phyloP scores from a whole-genome alignment of 2,113 vertebrate species.

The Oenanthe oenanthe region DNA sequence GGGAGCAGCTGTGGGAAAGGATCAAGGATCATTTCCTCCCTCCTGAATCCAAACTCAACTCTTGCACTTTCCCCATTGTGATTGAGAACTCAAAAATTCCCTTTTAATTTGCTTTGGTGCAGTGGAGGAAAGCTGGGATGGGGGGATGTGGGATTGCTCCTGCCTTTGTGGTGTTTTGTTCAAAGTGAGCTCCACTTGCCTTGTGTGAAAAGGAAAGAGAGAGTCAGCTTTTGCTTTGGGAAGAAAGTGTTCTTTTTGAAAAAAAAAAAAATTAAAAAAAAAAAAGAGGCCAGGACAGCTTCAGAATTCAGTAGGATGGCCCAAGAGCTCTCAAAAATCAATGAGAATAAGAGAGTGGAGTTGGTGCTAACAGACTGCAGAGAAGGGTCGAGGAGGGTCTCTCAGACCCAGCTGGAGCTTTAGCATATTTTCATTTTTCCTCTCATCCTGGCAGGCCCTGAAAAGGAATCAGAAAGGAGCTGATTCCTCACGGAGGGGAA shows the following conservation, averaged over 20 bases:
- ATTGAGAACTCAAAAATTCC: background rate
- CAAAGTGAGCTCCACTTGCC: background rate
- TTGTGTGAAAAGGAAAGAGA: background rate
- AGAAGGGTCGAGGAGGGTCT: background rate
- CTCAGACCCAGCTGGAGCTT: background rate
- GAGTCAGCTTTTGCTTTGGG: background rate
- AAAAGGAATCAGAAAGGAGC: background rate
- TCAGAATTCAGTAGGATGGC: background rate
- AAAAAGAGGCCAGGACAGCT: background rate
- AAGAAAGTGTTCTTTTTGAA: background rate
- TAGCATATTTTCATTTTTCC: background rate
- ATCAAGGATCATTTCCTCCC: background rate
- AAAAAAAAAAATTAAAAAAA: no score
- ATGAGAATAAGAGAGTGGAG: background rate
- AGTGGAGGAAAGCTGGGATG: background rate
- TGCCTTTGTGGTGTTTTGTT: background rate
- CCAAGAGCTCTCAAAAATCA: background rate
- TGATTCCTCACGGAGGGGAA: background rate
- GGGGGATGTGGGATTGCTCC: background rate
- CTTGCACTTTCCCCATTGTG: background rate
- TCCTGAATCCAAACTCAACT: background rate
- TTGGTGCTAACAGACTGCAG: background rate
- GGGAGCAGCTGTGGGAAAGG: background rate
- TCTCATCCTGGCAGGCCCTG: background rate
- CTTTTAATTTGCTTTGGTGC: background rate